Evolutionary conservation across 2,113 vertebrate genomes (phyloP), one percentile per base, ranked within the genome.

Genomic region (Eretmochelys imbricata): DNA sequence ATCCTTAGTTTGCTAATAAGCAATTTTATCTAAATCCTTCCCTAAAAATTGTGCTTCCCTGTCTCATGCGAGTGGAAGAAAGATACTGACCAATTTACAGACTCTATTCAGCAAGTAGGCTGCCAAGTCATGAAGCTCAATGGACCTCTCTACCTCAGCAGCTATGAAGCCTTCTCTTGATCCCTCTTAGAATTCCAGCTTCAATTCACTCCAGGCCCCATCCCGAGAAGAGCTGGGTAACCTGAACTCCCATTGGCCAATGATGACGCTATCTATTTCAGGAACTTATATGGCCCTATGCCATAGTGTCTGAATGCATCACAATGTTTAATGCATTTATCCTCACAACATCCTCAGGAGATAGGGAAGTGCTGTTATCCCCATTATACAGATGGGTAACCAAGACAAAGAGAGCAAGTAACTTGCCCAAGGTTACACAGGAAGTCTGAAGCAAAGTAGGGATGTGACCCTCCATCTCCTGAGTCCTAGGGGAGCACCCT

Each of bases 1-100:
- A 98, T 97, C 98, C 97, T 97, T 94, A 93, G 97, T 97, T 96
- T 96, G 96, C 97, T 97, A 97, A 97, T 96, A 95, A 98, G 97
- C 93, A 97, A 96, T 94, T 98, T 98, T 97, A 98, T 96, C 97
- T 98, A 98, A 98, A 98, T 98, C 97, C 97, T 92, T 90, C 96
- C 93, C 95, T 95, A 93, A 94, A 97, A 97, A 92, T 38, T 62
- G 1, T 94, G 97, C 92, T 96, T 96, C 95, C 85, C 72, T 80
- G 91, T 91, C 88, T 82, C 89, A 95, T 75, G 94, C 87, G 72
- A 24, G 65, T n/a, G 83, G 93, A 97, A 96, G 91, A 42, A 54
- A 96, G 86, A 89, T 95, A 72, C 80, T 87, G 54, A 95, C 95
- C 96, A 92, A 87, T 94, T 94, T 96, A 90, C 89, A 51, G 96